These are phyloP conservation scores for Lordiphosa clarofinis DNA, from an alignment of 1,140 invertebrate species.

Conservation along the genomic window DNA sequence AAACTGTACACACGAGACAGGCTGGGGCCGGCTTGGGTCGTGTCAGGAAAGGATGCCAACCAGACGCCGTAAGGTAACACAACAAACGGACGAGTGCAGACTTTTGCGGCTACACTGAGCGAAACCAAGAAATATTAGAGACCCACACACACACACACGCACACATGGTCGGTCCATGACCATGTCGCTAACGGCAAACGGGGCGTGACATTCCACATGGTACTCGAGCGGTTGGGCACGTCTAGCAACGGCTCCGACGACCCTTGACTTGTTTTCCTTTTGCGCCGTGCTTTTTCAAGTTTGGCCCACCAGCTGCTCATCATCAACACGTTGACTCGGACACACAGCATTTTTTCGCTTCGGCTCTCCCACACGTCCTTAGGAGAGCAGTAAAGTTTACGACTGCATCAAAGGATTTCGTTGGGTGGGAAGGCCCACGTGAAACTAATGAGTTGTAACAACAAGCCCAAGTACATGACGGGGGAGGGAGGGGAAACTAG, in stretches of 20 bases:
- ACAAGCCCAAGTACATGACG: slow-evolving; percentile 51
- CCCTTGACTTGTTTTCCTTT: slow-evolving; percentile 60
- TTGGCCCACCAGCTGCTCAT: slow-evolving; percentile 13
- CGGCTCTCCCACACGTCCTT: slow-evolving; percentile 1
- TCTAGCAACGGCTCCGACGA: slow-evolving; percentile 53
- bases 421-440: slow-evolving; percentile 17
- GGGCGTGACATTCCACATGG: slow-evolving; percentile 5
- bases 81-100: too few relatives aligned
- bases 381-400: slow-evolving; percentile 51
- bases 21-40: slow-evolving; percentile 16
- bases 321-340: slow-evolving; percentile 32
- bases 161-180: too few relatives aligned
- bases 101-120: slow-evolving; percentile 1
- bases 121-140: not conserved
- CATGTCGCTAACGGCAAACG: not conserved
- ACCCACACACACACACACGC: too few relatives aligned
- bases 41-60: not conserved
- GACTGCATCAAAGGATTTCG: slow-evolving; percentile 64
- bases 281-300: slow-evolving; percentile 26
- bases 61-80: slow-evolving; percentile 1
- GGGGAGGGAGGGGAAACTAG: not conserved
- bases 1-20: slow-evolving; percentile 21
- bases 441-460: slow-evolving; percentile 69
- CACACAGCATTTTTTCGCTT: not conserved
- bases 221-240: slow-evolving; percentile 41